Percentiles rank a stretch among this genome's conserved stretches.
Evolutionary conservation across 2,797 vertebrate species (phyloP).

Genomic region (Trachurus trachurus): DNA sequence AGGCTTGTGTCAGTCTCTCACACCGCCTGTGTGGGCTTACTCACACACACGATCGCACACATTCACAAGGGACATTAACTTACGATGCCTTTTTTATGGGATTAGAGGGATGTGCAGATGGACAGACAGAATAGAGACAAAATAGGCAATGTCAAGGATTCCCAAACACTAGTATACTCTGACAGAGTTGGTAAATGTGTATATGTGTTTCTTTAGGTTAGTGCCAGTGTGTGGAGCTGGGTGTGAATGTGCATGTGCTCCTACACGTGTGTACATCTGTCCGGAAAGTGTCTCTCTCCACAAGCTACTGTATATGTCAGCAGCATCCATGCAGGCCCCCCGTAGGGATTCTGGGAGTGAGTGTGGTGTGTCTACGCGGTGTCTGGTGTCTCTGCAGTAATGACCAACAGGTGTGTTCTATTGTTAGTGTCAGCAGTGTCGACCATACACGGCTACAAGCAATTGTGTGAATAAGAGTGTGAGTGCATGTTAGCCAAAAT

Average conservation of each 20-base stretch:
- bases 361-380: constrained; percentile 71
- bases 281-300: constrained; percentile 69
- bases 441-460: constrained; percentile 69
- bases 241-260: constrained; percentile 11
- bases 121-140: constrained; percentile 32
- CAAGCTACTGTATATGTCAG: constrained; percentile 64
- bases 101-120: constrained; percentile 34
- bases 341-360: constrained; percentile 59
- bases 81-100: constrained; percentile 5
- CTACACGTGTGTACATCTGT: constrained; percentile 63
- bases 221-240: background rate
- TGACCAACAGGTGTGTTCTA: constrained; percentile 84
- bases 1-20: constrained; percentile 31
- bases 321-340: constrained; percentile 50
- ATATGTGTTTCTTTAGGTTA: constrained; percentile 13
- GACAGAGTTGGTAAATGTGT: constrained; percentile 5
- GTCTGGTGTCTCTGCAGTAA: constrained; percentile 78
- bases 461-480: constrained; percentile 44
- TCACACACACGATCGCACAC: constrained; percentile 13
- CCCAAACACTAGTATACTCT: constrained; percentile 18
- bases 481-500: constrained; percentile 35
- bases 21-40: constrained; percentile 23
- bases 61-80: background rate
- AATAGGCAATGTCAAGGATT: constrained; percentile 30
- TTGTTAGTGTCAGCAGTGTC: constrained; percentile 74